Percentiles rank a stretch among this genome's conserved stretches.
Evolutionary conservation across 2,797 vertebrate species (phyloP).

Genomic region (Cossypha niveicapilla): DNA sequence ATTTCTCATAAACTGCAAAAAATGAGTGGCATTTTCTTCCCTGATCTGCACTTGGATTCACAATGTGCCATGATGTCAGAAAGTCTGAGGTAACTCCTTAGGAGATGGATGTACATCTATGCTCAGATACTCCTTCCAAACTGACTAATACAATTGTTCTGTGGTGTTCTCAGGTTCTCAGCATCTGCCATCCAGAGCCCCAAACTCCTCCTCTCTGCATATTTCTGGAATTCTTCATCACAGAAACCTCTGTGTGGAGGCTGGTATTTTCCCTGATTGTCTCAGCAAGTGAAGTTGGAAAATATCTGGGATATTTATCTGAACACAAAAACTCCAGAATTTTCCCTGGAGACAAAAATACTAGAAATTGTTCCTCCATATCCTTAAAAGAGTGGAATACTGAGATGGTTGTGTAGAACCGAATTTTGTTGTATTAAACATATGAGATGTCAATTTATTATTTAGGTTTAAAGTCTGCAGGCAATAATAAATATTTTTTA

Average conservation of each 20-base stretch:
- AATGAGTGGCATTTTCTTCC: background rate
- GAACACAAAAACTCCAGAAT: background rate
- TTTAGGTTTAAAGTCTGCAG: background rate
- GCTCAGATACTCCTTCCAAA: background rate
- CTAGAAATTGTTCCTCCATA: background rate
- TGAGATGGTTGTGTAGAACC: background rate
- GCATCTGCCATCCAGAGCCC: background rate
- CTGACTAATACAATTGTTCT: accelerated
- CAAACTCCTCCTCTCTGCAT: background rate
- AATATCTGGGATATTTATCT: background rate
- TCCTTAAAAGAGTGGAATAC: background rate
- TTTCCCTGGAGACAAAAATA: background rate
- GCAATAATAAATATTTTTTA: background rate
- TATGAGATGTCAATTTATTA: background rate
- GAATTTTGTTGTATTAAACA: background rate
- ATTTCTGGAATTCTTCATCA: background rate
- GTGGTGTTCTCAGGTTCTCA: background rate
- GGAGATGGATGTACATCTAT: background rate
- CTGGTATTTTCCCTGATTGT: background rate
- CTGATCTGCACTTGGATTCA: background rate
- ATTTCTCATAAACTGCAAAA: background rate
- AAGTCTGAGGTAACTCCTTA: background rate
- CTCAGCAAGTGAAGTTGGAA: background rate
- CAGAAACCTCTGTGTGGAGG: background rate
- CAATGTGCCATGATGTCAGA: background rate